Evolutionary conservation across 2,797 vertebrate genomes (phyloP), one percentile per base, ranked within the genome.

Genomic region (Lithobates pipiens): DNA sequence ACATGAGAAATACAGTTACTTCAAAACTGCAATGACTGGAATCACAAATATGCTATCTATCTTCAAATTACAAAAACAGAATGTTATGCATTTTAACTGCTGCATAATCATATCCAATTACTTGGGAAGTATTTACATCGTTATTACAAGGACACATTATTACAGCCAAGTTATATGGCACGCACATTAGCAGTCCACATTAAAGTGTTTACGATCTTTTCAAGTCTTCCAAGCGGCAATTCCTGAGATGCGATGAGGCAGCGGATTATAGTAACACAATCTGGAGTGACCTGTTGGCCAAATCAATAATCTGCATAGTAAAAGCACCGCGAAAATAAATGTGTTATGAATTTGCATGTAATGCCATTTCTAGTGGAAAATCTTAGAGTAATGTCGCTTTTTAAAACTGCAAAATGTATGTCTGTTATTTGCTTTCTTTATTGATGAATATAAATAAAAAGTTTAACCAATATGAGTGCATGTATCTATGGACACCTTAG

Each of bases 11-110:
- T 74, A 61, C 10, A 46, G 32, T 46, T 10, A 68, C 46, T 65
- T 72, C 5, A 63, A 85, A 77, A 76, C 5, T 75, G 63, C 32
- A 27, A 4, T 27, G 46, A 69, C 29, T 50, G 25, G 29, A 76
- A 50, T 83, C 16, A 68, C 71, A 46, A 63, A 65, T 39, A n/a
- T 50, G 67, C 74, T 72, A 72, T 86, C 76, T 86, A 76, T 86
- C 72, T 85, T 65, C 84, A 80, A 36, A 80, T 82, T 71, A 63
- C 72, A 80, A 80, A 86, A 71, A 57, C 79, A 77, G 73, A 82
- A 46, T 82, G 85, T 65, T 71, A 86, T 86, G 79, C 85, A 81
- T 86, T 85, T 86, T 86, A 86, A 82, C 79, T 77, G 79, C 85
- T 77, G 29, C 74, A 72, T 76, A 86, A 86, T 86, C 79, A 72